A percentile compares a stretch with the other conserved stretches of the same genome.
Conservation (phyloP, 1,140 invertebrate genomes). For the Thaumatotibia leucotreta region DNA sequence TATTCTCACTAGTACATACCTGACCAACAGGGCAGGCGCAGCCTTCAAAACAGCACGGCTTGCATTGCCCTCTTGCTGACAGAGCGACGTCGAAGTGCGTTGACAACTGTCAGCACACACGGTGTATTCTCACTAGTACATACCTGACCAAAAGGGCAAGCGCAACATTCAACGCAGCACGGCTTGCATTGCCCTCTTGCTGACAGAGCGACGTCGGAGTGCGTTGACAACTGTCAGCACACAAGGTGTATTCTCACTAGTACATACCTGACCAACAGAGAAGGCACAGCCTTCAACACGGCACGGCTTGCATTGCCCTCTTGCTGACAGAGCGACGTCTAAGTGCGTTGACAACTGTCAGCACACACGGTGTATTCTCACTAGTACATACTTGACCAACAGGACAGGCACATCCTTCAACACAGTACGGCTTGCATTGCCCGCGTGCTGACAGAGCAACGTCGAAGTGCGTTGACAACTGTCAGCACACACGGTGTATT, state of each 20-base stretch:
- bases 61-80: no score
- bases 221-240: conserved; percentile 81
- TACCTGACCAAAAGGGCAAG: conserved; percentile 71
- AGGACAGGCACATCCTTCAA: conserved; percentile 89
- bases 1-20: no score
- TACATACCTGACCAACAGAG: conserved; percentile 58
- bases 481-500: conserved; percentile 81
- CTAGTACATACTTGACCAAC: background rate
- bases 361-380: conserved; percentile 85
- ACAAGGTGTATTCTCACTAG: conserved; percentile 79
- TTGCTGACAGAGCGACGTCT: conserved; percentile 67
- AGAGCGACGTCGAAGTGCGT: no score
- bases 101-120: no score
- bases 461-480: conserved; percentile 83
- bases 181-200: conserved; percentile 65
- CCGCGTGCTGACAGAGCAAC: conserved; percentile 18
- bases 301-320: conserved; percentile 74
- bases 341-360: conserved; percentile 83
- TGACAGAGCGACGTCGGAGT: conserved; percentile 76
- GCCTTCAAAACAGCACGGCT: no score
- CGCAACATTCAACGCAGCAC: conserved; percentile 88
- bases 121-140: no score
- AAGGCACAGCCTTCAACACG: conserved; percentile 95
- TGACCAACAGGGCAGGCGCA: no score
- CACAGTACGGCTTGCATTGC: conserved; percentile 79